phyloP scores from a whole-genome alignment of 2,888 invertebrate genomes.

The Eupithecia vulgata region DNA sequence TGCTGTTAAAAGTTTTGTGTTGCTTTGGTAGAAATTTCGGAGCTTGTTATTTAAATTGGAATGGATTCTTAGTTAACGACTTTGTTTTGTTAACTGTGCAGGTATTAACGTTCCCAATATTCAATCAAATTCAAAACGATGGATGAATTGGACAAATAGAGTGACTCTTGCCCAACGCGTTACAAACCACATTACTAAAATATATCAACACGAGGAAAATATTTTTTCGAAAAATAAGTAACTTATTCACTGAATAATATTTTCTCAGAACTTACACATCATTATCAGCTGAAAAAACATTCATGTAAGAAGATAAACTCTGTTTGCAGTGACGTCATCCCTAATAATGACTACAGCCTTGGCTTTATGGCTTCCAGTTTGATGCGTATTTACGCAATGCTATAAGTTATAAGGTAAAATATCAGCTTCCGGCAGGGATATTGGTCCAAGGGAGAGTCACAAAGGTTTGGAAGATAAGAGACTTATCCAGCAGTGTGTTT shows the following conservation, averaged over 20 bases:
- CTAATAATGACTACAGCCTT: slow-evolving; percentile 32
- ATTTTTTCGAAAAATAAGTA: not conserved
- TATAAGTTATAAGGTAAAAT: not conserved
- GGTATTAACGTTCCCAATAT: not conserved
- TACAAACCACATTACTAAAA: not conserved
- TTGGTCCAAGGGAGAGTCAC: not conserved
- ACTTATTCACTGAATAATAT: not conserved
- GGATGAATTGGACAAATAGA: not conserved
- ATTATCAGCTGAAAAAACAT: slow-evolving; percentile 48
- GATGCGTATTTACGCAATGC: not conserved
- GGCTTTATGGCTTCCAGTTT: not conserved
- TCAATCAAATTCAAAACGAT: not conserved
- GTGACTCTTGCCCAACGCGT: not conserved
- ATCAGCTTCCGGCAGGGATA: not conserved
- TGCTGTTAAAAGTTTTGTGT: slow-evolving; percentile 5
- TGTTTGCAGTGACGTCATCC: slow-evolving; percentile 37
- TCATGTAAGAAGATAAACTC: slow-evolving; percentile 21
- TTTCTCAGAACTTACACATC: slow-evolving; percentile 11
- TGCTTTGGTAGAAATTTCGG: not conserved
- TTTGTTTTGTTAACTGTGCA: not conserved
- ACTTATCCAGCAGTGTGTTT: too few species aligned
- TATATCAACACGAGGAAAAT: too few species aligned
- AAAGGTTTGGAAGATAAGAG: too few species aligned
- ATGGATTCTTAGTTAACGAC: not conserved
- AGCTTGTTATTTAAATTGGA: slow-evolving; percentile 8